Base-by-base conservation (phyloP, 2,113 vertebrate species). In the Cyprinodon brontotheroides region DNA sequence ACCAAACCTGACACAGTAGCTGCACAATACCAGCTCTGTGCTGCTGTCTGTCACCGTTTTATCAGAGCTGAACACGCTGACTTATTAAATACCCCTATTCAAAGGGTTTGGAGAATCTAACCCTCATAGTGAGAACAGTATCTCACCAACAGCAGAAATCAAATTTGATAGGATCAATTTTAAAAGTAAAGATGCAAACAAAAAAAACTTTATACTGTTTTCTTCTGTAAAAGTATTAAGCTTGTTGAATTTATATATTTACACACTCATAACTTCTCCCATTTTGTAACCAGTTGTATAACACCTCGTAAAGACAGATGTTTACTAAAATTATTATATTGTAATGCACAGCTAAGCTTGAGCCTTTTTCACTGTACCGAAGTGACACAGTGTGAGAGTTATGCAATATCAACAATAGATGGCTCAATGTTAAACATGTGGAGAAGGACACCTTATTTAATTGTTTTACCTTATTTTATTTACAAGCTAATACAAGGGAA, bases 351-450 rank as follows among this genome's bases (percentile, higher is more conserved):
- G 47, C 61, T 76, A 74, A 61, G 79, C 61, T 71, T 82, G 76
- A 81, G 72, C 61, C 72, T 87, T 78, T 80, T 88, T 83, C 86
- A 72, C 64, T 81, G 72, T 36, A 75, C 77, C 73, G 81, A 78
- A 87, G 77, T 82, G 75, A 88, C 74, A 77, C 70, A 84, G 78
- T 86, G 65, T 76, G 81, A 77, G 71, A 81, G 88, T 92, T 90
- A 89, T 81, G 84, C 87, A 91, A 90, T 83, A 87, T 86, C 82
- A 87, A 81, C 84, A 74, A 80, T 82, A 82, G 88, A 88, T 80
- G 74, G 85, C 47, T 86, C 74, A 80, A 41, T 79, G 75, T 68
- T 74, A 72, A 79, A 69, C 70, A 72, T 68, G 71, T 68, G 22
- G 39, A 74, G 66, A 65, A 70, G 76, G 74, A 81, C 81, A 73